Evolutionary conservation across 2,888 invertebrate species (phyloP).

Genomic region (Branchipolynoe longqiensis): DNA sequence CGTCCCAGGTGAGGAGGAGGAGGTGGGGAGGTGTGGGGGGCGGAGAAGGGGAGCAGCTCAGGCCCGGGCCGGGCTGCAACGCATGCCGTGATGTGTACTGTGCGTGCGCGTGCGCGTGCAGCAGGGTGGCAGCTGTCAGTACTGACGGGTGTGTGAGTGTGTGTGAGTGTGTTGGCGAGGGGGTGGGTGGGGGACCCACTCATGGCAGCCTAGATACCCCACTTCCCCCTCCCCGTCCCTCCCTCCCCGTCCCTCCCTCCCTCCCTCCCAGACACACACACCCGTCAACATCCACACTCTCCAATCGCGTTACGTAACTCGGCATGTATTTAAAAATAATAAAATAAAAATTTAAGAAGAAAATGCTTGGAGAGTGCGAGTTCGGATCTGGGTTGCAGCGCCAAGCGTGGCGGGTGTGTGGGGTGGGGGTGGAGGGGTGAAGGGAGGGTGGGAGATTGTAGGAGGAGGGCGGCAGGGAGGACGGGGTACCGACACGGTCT

Average conservation of each 20-base stretch:
- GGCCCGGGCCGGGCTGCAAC: background rate
- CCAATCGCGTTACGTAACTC: no score
- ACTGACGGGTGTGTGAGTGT: background rate
- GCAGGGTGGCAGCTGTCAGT: no score
- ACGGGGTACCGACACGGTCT: background rate
- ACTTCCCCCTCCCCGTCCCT: slow-evolving; percentile 5
- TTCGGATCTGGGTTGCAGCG: background rate
- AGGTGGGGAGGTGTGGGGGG: background rate
- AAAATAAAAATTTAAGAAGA: no score
- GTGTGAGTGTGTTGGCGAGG: background rate
- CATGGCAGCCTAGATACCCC: background rate
- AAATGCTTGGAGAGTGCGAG: background rate
- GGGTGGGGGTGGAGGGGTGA: background rate
- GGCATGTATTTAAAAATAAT: no score
- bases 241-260: background rate
- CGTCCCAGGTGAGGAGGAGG: background rate
- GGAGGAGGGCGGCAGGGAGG: background rate
- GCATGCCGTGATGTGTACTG: no score
- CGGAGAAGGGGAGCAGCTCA: background rate
- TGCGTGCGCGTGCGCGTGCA: no score
- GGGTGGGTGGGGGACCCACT: background rate
- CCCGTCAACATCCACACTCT: slow-evolving; percentile 6
- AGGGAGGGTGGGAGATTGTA: background rate
- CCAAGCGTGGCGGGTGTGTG: background rate
- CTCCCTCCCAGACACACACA: background rate